Evolutionary conservation across 2,888 invertebrate genomes (phyloP).

Genomic region (Pilophorus perplexus): DNA sequence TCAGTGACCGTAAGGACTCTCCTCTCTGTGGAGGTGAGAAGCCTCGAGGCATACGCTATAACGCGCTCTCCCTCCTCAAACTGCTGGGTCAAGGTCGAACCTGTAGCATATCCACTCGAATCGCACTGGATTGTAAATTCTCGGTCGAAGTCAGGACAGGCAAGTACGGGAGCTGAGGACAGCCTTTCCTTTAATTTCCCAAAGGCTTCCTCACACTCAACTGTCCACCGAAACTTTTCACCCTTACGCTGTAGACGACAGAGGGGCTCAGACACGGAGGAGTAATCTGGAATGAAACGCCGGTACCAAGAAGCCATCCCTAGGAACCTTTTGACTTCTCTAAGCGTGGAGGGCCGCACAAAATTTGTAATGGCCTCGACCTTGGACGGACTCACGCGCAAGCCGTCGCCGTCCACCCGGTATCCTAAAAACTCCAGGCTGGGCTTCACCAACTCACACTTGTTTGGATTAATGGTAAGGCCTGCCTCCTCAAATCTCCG

Average conservation of each 20-base stretch:
- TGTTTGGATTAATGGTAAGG: slow-evolving; percentile 2
- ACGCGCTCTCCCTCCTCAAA: slow-evolving; percentile 45
- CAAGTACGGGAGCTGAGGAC: slow-evolving; percentile 38
- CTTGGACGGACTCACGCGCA: slow-evolving; percentile 38
- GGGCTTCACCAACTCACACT: background rate
- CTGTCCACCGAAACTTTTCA: too few relatives aligned
- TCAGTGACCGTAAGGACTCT: slow-evolving; percentile 47
- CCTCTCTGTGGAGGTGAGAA: slow-evolving; percentile 44
- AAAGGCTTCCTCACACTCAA: slow-evolving; percentile 40
- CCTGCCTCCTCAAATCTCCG: slow-evolving; percentile 14
- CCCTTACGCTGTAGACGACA: too few relatives aligned
- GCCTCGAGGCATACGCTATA: slow-evolving; percentile 47
- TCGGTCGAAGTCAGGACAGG: slow-evolving; percentile 41
- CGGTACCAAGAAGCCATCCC: slow-evolving; percentile 46
- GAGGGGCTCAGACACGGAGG: slow-evolving; percentile 41
- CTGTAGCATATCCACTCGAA: slow-evolving; percentile 32
- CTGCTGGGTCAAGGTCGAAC: slow-evolving; percentile 32
- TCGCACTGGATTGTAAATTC: slow-evolving; percentile 40
- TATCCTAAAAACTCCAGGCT: slow-evolving; percentile 43
- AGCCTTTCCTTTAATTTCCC: slow-evolving; percentile 20
- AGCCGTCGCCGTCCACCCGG: slow-evolving; percentile 37
- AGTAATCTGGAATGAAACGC: slow-evolving; percentile 48
- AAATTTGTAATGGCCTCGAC: slow-evolving; percentile 19
- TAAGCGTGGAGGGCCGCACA: slow-evolving; percentile 36
- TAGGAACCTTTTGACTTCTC: slow-evolving; percentile 38